phyloP scores from a whole-genome alignment of 1,140 invertebrate genomes.

The Drosophila murphyi region DNA sequence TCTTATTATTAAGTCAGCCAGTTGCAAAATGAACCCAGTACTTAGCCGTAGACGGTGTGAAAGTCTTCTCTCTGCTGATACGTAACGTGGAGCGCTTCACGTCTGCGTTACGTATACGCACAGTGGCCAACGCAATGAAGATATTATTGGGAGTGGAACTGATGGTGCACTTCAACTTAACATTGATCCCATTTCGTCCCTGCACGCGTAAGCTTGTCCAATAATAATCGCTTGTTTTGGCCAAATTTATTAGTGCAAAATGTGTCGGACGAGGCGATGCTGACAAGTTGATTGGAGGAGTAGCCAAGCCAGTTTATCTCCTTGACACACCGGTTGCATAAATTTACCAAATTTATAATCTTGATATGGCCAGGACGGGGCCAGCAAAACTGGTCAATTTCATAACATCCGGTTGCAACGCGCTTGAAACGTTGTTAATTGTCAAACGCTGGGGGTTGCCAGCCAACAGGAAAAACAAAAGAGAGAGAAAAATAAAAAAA shows the following conservation, averaged over 20 bases:
- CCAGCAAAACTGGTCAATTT: conserved; percentile 71
- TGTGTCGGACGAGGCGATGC: conserved; percentile 41
- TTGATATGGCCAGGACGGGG: conserved; percentile 63
- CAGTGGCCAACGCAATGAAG: conserved; percentile 41
- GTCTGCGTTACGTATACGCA: conserved; percentile 67
- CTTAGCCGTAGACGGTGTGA: conserved; percentile 40
- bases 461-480: conserved; percentile 45
- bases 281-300: conserved; percentile 75
- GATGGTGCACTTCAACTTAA: conserved; percentile 73
- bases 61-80: conserved; percentile 51
- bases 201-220: conserved; percentile 42
- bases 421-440: conserved; percentile 83
- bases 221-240: conserved; percentile 31
- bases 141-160: neutral
- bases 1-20: conserved; percentile 8
- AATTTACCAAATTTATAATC: conserved; percentile 79
- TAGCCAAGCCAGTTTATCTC: conserved; percentile 34
- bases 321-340: conserved; percentile 64
- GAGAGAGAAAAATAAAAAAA: conserved; percentile 1
- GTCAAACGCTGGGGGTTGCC: conserved; percentile 49
- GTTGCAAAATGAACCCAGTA: conserved; percentile 32
- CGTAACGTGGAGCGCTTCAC: conserved; percentile 31
- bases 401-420: conserved; percentile 79
- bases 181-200: conserved; percentile 70
- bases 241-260: conserved; percentile 47